Percentiles rank a stretch among this genome's conserved stretches.
These are phyloP conservation scores for Galeopterus variegatus DNA, from an alignment of 2,113 vertebrate genomes.

Conservation along the genomic window DNA sequence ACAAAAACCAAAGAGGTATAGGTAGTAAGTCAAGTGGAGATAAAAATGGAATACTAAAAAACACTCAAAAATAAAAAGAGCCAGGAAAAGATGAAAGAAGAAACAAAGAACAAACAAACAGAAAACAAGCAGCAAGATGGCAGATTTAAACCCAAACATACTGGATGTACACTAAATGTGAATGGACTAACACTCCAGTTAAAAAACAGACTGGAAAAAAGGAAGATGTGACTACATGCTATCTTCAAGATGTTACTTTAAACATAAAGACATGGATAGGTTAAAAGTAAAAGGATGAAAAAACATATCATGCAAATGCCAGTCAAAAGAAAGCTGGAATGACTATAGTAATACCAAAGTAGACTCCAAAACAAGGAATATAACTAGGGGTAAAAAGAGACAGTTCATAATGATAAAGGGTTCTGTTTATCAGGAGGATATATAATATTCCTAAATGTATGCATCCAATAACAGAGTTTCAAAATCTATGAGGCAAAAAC, in stretches of 20 bases:
- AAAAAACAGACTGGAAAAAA: neutral
- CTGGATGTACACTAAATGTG: neutral
- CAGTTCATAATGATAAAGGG: neutral
- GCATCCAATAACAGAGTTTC: neutral
- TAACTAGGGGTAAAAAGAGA: neutral
- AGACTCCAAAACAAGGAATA: neutral
- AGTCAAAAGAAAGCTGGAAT: slow-evolving; percentile 24
- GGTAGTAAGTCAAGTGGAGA: neutral
- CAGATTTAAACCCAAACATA: slow-evolving; percentile 19
- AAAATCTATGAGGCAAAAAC: slow-evolving; percentile 9
- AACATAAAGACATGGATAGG: neutral
- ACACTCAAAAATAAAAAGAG: neutral
- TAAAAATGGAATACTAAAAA: slow-evolving; percentile 16
- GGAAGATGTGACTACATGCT: neutral
- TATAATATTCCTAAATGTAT: neutral
- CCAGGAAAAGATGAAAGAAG: neutral
- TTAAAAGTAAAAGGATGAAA: neutral
- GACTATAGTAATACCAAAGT: neutral
- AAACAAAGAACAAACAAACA: neutral
- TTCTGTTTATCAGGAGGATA: neutral
- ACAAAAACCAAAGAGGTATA: neutral
- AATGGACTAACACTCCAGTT: slow-evolving; percentile 6
- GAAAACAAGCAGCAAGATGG: slow-evolving; percentile 18
- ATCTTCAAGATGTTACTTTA: neutral
- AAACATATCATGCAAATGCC: neutral